Evolutionary conservation across 2,888 invertebrate species (phyloP).

Genomic region (Ochropleura leucogaster): DNA sequence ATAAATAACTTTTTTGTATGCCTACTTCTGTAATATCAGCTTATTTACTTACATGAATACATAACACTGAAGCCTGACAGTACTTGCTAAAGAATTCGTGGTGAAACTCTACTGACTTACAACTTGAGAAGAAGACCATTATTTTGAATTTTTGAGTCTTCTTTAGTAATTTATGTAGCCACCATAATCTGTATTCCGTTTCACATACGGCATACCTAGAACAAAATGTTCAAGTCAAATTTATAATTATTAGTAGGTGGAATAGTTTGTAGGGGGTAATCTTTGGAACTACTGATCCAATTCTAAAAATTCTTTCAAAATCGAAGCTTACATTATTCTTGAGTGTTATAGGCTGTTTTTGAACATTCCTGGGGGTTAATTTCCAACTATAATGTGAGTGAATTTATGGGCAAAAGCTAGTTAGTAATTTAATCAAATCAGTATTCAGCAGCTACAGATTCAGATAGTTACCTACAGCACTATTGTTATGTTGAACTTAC

Average conservation of each 20-base stretch:
- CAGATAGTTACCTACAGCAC: too few relatives aligned
- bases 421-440: neutral
- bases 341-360: too few relatives aligned
- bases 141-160: constrained; percentile 97
- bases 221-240: constrained; percentile 20
- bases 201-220: constrained; percentile 97
- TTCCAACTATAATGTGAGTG: too few relatives aligned
- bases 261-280: too few relatives aligned
- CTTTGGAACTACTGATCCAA: too few relatives aligned
- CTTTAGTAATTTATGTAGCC: constrained; percentile 98
- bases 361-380: too few relatives aligned
- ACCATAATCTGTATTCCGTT: constrained; percentile 97
- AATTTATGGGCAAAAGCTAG: too few relatives aligned
- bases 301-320: too few relatives aligned
- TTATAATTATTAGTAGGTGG: too few relatives aligned
- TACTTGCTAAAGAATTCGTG: constrained; percentile 96
- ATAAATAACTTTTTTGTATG: too few relatives aligned
- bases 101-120: constrained; percentile 98
- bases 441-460: too few relatives aligned
- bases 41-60: constrained; percentile 96
- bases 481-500: neutral
- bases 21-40: neutral
- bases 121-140: constrained; percentile 99
- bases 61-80: constrained; percentile 96
- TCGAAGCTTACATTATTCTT: too few relatives aligned